phyloP scores from a whole-genome alignment of 2,888 invertebrate genomes.

The Megastigmus dorsalis region DNA sequence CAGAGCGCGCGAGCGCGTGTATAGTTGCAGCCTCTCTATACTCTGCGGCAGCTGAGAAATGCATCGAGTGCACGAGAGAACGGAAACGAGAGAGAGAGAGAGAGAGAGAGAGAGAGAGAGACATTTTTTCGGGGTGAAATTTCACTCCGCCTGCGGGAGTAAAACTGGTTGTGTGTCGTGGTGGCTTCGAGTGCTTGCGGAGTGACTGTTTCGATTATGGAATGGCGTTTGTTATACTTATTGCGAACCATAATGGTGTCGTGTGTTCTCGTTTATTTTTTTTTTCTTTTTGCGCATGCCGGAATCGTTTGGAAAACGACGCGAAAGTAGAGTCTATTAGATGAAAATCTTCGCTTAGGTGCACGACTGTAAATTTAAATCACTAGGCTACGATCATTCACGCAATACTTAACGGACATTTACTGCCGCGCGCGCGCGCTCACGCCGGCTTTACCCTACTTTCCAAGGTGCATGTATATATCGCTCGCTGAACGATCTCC shows the following conservation, averaged over 20 bases:
- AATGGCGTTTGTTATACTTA: no score
- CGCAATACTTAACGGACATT: constrained; percentile 21
- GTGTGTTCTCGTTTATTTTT: background rate
- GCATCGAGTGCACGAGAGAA: background rate
- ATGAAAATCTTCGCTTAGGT: background rate
- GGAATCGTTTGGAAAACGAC: no score
- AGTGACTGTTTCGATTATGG: background rate
- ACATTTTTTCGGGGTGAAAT: constrained; percentile 3
- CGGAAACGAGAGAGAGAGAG: no score
- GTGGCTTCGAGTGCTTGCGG: background rate
- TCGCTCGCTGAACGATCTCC: constrained; percentile 6
- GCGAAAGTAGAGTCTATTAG: background rate
- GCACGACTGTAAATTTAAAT: constrained; percentile 13
- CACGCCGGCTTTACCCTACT: constrained; percentile 20
- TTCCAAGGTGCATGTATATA: constrained; percentile 10
- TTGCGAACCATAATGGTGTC: no score
- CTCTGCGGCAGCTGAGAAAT: constrained; percentile 39
- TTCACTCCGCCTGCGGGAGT: constrained; percentile 1
- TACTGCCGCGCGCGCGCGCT: no score
- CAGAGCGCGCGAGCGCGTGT: no score
- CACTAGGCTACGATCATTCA: constrained; percentile 22
- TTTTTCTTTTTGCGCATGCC: background rate
- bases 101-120: no score
- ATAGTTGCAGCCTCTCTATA: no score
- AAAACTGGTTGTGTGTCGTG: background rate